Evolutionary conservation across 2,888 invertebrate species (phyloP).

Genomic region (Schizotus pectinicornis): DNA sequence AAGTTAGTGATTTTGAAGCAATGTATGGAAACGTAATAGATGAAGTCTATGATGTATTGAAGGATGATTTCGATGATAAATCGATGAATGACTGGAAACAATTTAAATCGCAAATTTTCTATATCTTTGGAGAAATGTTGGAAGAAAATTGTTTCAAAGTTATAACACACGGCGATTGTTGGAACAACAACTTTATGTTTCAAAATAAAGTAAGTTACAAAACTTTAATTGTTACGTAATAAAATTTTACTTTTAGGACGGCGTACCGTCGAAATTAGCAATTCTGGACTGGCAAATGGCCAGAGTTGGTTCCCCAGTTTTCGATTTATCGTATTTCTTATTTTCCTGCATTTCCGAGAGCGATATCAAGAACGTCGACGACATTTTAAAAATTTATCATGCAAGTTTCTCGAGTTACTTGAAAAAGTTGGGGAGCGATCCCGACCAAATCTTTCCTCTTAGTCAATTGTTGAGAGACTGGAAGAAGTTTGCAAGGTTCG

Average conservation of each 20-base stretch:
- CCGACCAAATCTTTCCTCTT: constrained; percentile 44
- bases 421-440: constrained; percentile 19
- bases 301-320: constrained; percentile 10
- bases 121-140: neutral
- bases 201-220: neutral
- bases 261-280: constrained; percentile 5
- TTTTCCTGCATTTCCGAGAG: constrained; percentile 8
- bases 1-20: neutral
- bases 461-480: constrained; percentile 39
- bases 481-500: constrained; percentile 34
- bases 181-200: constrained; percentile 31
- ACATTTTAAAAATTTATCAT: constrained; percentile 9
- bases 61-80: neutral
- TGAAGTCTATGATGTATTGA: neutral
- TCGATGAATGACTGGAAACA: neutral
- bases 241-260: neutral
- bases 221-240: neutral
- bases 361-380: constrained; percentile 3
- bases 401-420: neutral
- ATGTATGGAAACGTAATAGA: neutral
- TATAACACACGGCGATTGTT: constrained; percentile 29
- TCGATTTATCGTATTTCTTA: constrained; percentile 22
- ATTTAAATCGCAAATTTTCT: constrained; percentile 3
- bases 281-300: constrained; percentile 24
- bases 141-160: constrained; percentile 5